Evolutionary conservation across 2,797 vertebrate genomes (phyloP), one percentile per base, ranked within the genome.

Genomic region (Microcaecilia unicolor): DNA sequence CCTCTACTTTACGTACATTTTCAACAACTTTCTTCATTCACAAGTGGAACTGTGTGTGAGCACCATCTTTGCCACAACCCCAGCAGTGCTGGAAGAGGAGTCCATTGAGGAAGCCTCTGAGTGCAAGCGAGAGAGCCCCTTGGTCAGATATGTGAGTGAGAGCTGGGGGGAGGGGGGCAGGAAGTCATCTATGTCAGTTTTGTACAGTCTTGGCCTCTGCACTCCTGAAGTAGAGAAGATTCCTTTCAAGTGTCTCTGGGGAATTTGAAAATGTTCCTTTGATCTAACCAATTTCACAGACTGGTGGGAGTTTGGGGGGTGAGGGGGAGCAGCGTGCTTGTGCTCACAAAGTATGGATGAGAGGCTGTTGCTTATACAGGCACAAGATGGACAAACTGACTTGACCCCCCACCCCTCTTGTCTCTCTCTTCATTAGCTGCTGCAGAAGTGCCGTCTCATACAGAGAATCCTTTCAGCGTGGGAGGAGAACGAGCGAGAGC

Each of bases 11-110:
- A 63, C 65, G 32, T 79, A 76, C 0, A 58, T 61, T 8, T 79
- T 71, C 59, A 80, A 80, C 50, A 80, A 79, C 24, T 80, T 80
- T 27, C 34, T 80, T 36, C 76, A 80, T 0, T 36, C 68, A 2
- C 77, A 80, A 57, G 69, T 80, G 50, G 76, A 78, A 41, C 47
- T 48, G 10, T 78, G 72, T 8, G 45, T 80, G 39, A 64, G 63
- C 6, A 27, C 57, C 16, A 48, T 76, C 36, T 41, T 79, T 37
- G 58, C 39, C 10, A 43, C 49, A 5, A 28, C 26, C 12, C 60
- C 1, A 44, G 36, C 10, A 25, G 50, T 3, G 41, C 38, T 9
- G n/a, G 17, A n/a, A n/a, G n/a, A 48, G 8, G 48, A 55, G 20
- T 29, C 35, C 8, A 50, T 42, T 1, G 50, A 65, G 25, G 35